phyloP scores from a whole-genome alignment of 2,797 vertebrate species.

The Anas capensis region DNA sequence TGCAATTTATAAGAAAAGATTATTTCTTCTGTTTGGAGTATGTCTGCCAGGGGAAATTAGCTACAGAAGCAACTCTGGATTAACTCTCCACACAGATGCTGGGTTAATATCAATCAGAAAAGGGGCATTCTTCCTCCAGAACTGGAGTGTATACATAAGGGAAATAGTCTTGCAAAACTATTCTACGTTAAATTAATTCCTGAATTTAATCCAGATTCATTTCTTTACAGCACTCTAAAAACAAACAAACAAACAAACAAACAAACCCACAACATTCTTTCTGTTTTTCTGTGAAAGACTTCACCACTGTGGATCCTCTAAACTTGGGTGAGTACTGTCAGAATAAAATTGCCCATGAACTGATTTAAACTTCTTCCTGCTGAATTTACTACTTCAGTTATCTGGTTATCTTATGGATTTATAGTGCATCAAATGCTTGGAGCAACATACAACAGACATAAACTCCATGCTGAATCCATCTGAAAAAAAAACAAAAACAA shows the following conservation, averaged over 20 bases:
- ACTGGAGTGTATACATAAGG: not conserved
- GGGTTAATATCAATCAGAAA: not conserved
- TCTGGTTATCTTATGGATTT: not conserved
- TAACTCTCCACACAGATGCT: not conserved
- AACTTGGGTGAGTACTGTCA: not conserved
- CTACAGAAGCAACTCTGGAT: not conserved
- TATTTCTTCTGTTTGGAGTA: constrained; percentile 18
- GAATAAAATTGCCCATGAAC: not conserved
- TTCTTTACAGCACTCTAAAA: not conserved
- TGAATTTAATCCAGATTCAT: constrained; percentile 10
- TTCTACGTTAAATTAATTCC: not conserved
- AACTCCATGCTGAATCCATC: not conserved
- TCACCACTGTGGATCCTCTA: constrained; percentile 21
- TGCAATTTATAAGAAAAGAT: constrained; percentile 33
- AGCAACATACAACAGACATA: not conserved
- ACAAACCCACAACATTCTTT: not conserved
- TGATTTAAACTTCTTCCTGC: not conserved
- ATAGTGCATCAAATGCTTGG: not conserved
- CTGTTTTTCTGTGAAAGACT: not conserved
- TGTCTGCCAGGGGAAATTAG: constrained; percentile 5
- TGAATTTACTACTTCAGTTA: not conserved
- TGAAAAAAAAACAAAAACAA: not conserved
- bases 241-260: not conserved
- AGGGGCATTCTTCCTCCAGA: not conserved
- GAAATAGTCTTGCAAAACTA: not conserved